Evolutionary conservation across 2,797 vertebrate genomes (phyloP).

Genomic region (Cyprinella venusta): DNA sequence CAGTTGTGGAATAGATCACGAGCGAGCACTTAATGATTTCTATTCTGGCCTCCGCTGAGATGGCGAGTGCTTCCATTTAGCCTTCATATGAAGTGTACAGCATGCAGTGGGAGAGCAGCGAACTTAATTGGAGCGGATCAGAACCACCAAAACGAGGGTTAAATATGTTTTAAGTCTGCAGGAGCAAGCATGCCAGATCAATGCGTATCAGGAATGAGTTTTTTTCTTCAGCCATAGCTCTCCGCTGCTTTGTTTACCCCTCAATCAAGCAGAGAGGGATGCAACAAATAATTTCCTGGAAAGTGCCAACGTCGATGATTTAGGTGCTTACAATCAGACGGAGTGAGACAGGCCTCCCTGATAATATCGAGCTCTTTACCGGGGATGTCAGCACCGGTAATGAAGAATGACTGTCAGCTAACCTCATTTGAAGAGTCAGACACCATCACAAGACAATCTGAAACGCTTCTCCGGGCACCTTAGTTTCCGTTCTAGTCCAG

Average conservation of each 20-base stretch:
- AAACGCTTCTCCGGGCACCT: background rate
- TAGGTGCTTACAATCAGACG: constrained; percentile 58
- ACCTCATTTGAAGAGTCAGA: constrained; percentile 40
- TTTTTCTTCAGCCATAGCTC: background rate
- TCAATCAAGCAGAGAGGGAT: constrained; percentile 57
- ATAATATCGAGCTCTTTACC: constrained; percentile 62
- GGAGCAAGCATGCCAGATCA: constrained; percentile 22
- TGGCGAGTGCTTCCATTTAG: constrained; percentile 33
- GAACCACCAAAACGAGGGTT: constrained; percentile 11
- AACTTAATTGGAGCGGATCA: constrained; percentile 32
- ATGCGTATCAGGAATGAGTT: constrained; percentile 31
- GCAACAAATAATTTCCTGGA: constrained; percentile 69
- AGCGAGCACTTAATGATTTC: constrained; percentile 44
- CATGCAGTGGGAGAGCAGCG: background rate
- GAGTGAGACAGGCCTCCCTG: constrained; percentile 58
- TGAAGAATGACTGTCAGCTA: constrained; percentile 60
- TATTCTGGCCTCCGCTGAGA: constrained; percentile 42
- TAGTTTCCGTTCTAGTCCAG: background rate
- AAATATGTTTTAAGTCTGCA: constrained; percentile 21
- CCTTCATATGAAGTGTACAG: constrained; percentile 45
- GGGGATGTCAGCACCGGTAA: constrained; percentile 55
- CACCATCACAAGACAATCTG: constrained; percentile 30
- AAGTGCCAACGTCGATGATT: constrained; percentile 66
- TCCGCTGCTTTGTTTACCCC: constrained; percentile 35
- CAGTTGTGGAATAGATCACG: constrained; percentile 24